phyloP scores from a whole-genome alignment of 2,888 invertebrate genomes.

The Synanthedon vespiformis region DNA sequence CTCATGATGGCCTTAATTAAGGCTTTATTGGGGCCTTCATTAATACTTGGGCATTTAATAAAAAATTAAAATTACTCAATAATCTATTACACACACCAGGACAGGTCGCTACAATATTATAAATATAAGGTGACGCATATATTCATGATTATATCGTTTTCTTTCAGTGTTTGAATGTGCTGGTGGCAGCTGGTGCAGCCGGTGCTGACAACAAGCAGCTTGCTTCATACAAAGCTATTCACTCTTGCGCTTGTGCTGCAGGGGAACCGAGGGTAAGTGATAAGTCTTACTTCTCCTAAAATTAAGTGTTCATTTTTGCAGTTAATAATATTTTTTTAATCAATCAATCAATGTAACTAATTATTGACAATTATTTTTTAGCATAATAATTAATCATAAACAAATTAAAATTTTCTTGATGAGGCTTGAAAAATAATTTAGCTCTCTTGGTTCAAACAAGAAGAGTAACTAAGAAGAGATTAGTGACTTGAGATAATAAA shows the following conservation, averaged over 20 bases:
- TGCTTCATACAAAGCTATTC: conserved; percentile 54
- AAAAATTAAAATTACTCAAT: too few relatives aligned
- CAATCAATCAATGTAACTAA: not conserved
- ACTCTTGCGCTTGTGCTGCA: conserved; percentile 57
- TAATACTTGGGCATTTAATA: too few relatives aligned
- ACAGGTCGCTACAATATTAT: conserved; percentile 1
- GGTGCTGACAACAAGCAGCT: conserved; percentile 53
- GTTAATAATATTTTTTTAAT: not conserved
- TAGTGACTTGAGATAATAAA: too few relatives aligned
- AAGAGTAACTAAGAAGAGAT: too few relatives aligned
- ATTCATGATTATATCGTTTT: conserved; percentile 4
- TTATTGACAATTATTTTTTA: not conserved
- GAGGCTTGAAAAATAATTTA: too few relatives aligned
- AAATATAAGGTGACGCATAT: not conserved
- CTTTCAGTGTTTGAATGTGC: conserved; percentile 80
- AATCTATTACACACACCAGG: too few relatives aligned
- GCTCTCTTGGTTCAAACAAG: too few relatives aligned
- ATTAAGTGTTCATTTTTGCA: not conserved
- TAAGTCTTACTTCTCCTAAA: not conserved
- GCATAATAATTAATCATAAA: too few relatives aligned
- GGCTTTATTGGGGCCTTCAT: too few relatives aligned
- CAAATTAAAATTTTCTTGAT: too few relatives aligned
- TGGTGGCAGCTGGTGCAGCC: conserved; percentile 83
- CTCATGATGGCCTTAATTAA: too few relatives aligned
- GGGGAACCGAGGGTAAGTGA: conserved; percentile 56